Percentiles rank a stretch among this genome's conserved stretches.
These are phyloP conservation scores for Palaemon carinicauda DNA, from an alignment of 1,140 invertebrate genomes.

Conservation along the genomic window DNA sequence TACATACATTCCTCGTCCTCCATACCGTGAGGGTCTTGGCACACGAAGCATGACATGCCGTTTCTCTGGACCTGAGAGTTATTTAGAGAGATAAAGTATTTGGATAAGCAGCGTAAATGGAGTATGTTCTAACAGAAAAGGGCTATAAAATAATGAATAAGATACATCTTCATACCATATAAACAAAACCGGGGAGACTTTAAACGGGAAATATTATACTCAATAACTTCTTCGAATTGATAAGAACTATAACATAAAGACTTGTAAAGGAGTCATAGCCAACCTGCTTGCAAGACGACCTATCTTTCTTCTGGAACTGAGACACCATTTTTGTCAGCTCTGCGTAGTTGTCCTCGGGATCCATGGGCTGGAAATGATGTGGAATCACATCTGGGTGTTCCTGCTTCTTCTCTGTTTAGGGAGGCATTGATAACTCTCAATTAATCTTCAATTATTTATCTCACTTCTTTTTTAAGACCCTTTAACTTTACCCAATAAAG, in stretches of 20 bases:
- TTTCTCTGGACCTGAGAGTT: neutral
- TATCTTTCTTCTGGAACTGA: neutral
- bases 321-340: neutral
- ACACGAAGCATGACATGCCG: slow-evolving; percentile 15
- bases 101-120: too few relatives aligned
- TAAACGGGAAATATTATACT: too few relatives aligned
- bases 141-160: too few relatives aligned
- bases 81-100: too few relatives aligned
- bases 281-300: slow-evolving; percentile 9
- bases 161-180: too few relatives aligned
- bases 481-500: too few relatives aligned
- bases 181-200: too few relatives aligned
- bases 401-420: neutral
- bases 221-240: too few relatives aligned
- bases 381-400: neutral
- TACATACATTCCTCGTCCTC: slow-evolving; percentile 24
- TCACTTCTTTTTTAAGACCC: too few relatives aligned
- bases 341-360: neutral
- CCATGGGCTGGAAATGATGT: neutral
- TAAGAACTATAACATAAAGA: neutral
- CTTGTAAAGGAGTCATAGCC: neutral
- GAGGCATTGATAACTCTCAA: too few relatives aligned
- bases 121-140: too few relatives aligned
- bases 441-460: too few relatives aligned
- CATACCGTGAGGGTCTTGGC: neutral